Evolutionary conservation across 2,888 invertebrate genomes (phyloP), one percentile per base, ranked within the genome.

Genomic region (Hermaeophaga mercurialis): DNA sequence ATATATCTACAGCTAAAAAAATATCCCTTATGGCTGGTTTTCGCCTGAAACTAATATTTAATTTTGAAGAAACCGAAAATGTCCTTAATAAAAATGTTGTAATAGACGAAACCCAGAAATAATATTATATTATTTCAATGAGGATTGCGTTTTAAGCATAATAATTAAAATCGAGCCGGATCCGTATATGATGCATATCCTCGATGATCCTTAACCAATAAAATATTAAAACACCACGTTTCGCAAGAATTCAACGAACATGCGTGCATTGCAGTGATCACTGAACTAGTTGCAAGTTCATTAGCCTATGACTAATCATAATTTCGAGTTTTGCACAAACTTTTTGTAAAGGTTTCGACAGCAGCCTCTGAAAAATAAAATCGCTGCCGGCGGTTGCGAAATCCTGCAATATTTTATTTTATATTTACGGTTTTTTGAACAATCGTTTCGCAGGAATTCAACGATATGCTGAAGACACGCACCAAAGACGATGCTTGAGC

Each of bases 231-330:
- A 43, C 3, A 24, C 18, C 24, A 33, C 14, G 24, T 52, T 52
- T 52, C 44, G 52, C 52, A 52, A 52, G 9, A 26, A 43, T 24
- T 43, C 43, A 14, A 26, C 22, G 39, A 43, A 52, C 34, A 52
- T 52, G 52, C 43, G 52, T 52, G 52, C 26, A 44, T 50, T 52
- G 19, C 43, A 41, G 34, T 52, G 43, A 52, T 31, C 43, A 52
- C 24, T 52, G 52, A 52, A 52, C 52, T 52, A 52, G 52, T 33
- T 52, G 52, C 52, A 52, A 43, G 52, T 54, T 56, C 58, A 54
- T 54, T 54, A 54, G 58, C 54, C 58, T 58, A 58, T 58, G 54
- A 58, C 58, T 49, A 58, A 58, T 58, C 58, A 54, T 53, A 53
- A 39, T 38, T 48, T 49, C 45, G 54, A 56, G 44, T 49, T 50